Base-by-base conservation (phyloP, 2,797 vertebrate species). In the Cynopterus sphinx region DNA sequence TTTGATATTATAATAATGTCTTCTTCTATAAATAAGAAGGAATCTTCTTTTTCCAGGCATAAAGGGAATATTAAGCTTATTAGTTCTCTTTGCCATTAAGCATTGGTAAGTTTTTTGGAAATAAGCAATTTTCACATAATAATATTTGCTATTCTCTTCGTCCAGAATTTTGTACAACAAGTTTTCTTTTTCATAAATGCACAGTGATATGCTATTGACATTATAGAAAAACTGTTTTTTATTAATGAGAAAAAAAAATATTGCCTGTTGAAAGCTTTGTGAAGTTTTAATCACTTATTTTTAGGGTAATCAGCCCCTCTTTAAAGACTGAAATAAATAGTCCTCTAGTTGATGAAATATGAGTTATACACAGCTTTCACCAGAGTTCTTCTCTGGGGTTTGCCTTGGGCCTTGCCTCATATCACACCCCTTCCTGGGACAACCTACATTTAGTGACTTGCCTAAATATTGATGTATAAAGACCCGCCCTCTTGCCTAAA, bases 231-330 rank as follows among this genome's bases (percentile, higher is more conserved):
- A 24, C 15, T 21, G 21, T 33, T 6, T 31, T 71, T 91, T 70
- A 59, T 92, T 92, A 75, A 85, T 90, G 74, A 96, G 78, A 91
- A 93, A 53, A 53, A 75, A 90, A 95, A 93, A 91, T 68, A 79
- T 41, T 65, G 24, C 24, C 31, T 70, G 41, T n/a, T 73, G 59
- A 95, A 91, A 67, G 4, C n/a, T 77, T 85, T 91, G 10, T 90
- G 21, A 17, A n/a, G 22, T 90, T 91, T 87, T 39, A 75, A 83
- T 95, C 16, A 31, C 13, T 65, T 90, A 65, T 43, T 41, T 89
- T 53, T 70, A 93, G 41, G 59, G 31, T 8, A 49, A 33, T 65
- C 36, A 13, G 19, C 6, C 26, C 3, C 4, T n/a, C 31, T 49
- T 63, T 51, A 21, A 70, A 53, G 59, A 46, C 13, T 39, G 9